These are phyloP conservation scores for Barbus barbus DNA, from an alignment of 2,113 vertebrate species.

Conservation along the genomic window DNA sequence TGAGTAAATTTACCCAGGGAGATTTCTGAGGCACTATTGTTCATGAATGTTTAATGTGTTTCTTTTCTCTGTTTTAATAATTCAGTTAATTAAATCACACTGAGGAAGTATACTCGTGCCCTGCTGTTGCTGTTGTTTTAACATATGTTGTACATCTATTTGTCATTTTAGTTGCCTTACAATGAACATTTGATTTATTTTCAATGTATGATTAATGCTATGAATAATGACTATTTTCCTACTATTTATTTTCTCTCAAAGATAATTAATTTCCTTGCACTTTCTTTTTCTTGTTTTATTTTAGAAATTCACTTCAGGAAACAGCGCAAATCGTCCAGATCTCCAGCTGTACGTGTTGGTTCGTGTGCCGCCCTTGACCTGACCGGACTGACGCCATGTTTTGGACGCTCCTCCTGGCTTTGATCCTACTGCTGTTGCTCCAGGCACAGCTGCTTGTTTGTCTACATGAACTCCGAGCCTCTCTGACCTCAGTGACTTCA, in stretches of 20 bases:
- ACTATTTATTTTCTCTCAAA: not conserved
- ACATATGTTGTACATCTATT: not conserved
- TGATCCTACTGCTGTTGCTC: conserved; percentile 75
- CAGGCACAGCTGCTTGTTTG: conserved; percentile 75
- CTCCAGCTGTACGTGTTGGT: conserved; percentile 20
- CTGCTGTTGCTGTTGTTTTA: not conserved
- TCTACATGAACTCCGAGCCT: conserved; percentile 66
- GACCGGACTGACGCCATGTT: conserved; percentile 71
- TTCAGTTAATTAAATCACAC: conserved; percentile 42
- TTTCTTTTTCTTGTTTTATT: conserved; percentile 28
- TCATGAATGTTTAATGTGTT: conserved; percentile 47
- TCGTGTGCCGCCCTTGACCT: conserved; percentile 47
- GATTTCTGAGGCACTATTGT: conserved; percentile 36
- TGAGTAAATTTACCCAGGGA: not conserved
- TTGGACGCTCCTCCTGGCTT: conserved; percentile 75
- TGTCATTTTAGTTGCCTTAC: not conserved
- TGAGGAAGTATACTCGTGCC: not conserved
- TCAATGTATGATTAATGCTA: not conserved
- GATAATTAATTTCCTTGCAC: not conserved
- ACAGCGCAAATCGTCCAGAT: too few species aligned
- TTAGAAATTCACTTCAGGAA: conserved; percentile 29
- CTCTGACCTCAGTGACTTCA: conserved; percentile 55
- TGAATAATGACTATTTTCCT: not conserved
- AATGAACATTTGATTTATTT: not conserved
- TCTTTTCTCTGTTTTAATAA: conserved; percentile 40